Evolutionary conservation across 2,888 invertebrate genomes (phyloP).

Genomic region (Folsomia manolachei): DNA sequence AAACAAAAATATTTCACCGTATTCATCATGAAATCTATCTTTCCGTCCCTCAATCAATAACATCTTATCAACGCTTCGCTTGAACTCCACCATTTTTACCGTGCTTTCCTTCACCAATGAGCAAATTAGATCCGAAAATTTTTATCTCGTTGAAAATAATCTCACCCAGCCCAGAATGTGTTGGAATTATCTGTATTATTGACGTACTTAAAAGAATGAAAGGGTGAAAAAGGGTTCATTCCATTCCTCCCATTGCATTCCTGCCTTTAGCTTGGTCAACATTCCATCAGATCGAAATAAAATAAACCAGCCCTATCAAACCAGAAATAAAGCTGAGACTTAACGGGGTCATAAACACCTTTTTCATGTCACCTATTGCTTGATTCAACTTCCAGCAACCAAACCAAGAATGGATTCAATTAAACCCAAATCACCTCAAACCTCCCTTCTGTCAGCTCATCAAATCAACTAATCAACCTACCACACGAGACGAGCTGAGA

Average conservation of each 20-base stretch:
- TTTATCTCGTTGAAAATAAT: no score
- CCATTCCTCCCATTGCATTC: background rate
- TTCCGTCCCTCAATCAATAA: no score
- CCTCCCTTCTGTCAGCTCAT: background rate
- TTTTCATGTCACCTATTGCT: background rate
- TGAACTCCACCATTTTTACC: no score
- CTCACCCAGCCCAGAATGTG: no score
- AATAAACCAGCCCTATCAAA: background rate
- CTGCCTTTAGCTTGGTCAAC: background rate
- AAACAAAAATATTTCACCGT: no score
- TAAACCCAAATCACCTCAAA: background rate
- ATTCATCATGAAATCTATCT: no score
- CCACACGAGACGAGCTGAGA: background rate
- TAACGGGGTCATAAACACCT: conserved; percentile 12
- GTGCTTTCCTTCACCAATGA: no score
- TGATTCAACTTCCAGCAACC: background rate
- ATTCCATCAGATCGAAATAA: background rate
- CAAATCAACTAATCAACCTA: background rate
- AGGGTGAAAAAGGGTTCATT: conserved; percentile 5
- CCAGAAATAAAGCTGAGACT: conserved; percentile 10
- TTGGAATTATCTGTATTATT: no score
- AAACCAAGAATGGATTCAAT: background rate
- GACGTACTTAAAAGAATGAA: no score
- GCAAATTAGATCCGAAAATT: no score
- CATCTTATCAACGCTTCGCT: no score